A percentile compares a stretch with the other conserved stretches of the same genome.
phyloP scores from a whole-genome alignment of 2,888 invertebrate genomes.

The Coremacera marginata region DNA sequence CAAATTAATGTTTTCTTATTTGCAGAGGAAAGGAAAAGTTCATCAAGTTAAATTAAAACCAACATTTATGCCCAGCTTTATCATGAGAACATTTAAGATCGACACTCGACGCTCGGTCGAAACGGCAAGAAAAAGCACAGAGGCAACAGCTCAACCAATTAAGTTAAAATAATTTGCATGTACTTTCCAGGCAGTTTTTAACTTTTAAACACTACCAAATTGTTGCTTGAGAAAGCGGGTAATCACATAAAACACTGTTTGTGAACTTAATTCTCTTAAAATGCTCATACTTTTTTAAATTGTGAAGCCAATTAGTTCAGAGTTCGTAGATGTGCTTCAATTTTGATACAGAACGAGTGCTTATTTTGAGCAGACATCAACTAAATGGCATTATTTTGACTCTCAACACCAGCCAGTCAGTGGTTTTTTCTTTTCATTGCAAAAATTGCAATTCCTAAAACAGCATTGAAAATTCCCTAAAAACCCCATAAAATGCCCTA shows the following conservation, averaged over 20 bases:
- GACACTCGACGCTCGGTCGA: not conserved
- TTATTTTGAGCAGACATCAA: too few relatives aligned
- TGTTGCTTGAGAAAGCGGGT: not conserved
- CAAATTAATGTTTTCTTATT: slow-evolving; percentile 16
- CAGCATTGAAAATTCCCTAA: too few relatives aligned
- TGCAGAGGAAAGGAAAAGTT: not conserved
- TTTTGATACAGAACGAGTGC: too few relatives aligned
- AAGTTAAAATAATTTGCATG: not conserved
- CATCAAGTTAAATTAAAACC: not conserved
- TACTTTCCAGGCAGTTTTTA: not conserved
- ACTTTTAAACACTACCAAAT: not conserved
- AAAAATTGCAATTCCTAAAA: too few relatives aligned
- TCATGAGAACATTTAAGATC: not conserved
- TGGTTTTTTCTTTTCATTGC: too few relatives aligned
- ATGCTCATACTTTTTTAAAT: too few relatives aligned
- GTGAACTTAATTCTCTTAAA: not conserved
- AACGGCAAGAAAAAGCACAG: not conserved
- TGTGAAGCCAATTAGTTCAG: too few relatives aligned
- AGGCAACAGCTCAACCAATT: not conserved
- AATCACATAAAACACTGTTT: not conserved
- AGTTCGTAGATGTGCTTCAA: too few relatives aligned
- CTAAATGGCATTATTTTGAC: too few relatives aligned
- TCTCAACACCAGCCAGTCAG: too few relatives aligned
- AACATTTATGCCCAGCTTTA: not conserved
- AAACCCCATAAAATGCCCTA: too few relatives aligned